Conservation (phyloP, 2,888 invertebrate species). For the Drosophila rubida region DNA sequence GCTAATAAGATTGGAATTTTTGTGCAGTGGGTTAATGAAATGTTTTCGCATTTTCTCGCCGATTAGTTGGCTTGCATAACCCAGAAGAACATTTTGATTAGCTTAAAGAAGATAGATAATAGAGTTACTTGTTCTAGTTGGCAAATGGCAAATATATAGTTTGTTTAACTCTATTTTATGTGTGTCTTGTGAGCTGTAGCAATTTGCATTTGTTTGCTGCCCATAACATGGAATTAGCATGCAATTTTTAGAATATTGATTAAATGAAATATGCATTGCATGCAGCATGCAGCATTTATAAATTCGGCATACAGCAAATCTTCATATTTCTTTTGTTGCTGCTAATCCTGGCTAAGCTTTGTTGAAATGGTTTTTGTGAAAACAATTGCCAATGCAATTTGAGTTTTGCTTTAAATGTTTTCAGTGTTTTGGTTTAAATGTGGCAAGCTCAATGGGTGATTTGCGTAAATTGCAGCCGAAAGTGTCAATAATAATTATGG, state of each 20-base stretch:
- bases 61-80: not conserved
- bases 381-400: constrained; percentile 3
- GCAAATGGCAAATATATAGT: too few species aligned
- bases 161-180: too few species aligned
- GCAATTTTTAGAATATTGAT: not conserved
- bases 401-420: not conserved
- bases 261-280: not conserved
- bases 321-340: not conserved
- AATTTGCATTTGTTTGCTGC: too few species aligned
- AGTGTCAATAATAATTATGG: constrained; percentile 40
- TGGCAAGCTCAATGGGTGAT: too few species aligned
- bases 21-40: not conserved
- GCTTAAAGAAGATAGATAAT: not conserved
- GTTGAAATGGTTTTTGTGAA: not conserved
- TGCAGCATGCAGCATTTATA: too few species aligned
- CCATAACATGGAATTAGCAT: not conserved
- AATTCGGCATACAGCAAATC: not conserved
- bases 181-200: too few species aligned
- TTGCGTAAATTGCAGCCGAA: constrained; percentile 13
- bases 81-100: not conserved
- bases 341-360: not conserved
- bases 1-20: not conserved
- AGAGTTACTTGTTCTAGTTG: too few species aligned
- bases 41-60: not conserved
- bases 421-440: not conserved